Evolutionary conservation across 2,888 invertebrate species (phyloP).

Genomic region (Drosophila neotestacea): DNA sequence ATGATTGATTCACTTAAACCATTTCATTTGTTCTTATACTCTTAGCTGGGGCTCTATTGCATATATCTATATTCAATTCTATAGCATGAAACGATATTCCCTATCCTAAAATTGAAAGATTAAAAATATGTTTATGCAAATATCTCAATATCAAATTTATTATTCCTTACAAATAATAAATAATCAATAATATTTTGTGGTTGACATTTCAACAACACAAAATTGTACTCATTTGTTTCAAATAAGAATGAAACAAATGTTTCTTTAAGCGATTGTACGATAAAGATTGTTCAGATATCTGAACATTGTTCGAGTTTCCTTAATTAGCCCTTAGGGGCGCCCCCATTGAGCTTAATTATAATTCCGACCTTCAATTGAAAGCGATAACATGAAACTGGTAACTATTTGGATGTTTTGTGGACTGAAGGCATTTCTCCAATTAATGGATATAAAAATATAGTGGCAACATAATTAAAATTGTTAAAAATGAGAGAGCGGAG

Average conservation of each 20-base stretch:
- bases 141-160: too few relatives aligned
- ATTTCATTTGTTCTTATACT: neutral
- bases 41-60: neutral
- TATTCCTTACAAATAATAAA: too few relatives aligned
- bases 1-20: slow-evolving; percentile 1
- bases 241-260: too few relatives aligned
- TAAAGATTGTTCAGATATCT: neutral
- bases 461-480: slow-evolving; percentile 28
- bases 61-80: too few relatives aligned
- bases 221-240: neutral
- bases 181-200: too few relatives aligned
- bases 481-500: neutral
- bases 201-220: neutral
- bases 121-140: too few relatives aligned
- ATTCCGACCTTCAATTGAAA: slow-evolving; percentile 46
- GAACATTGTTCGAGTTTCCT: neutral
- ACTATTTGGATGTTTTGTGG: slow-evolving; percentile 1
- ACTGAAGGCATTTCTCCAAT: slow-evolving; percentile 19
- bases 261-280: neutral
- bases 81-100: too few relatives aligned
- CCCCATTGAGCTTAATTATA: slow-evolving; percentile 40
- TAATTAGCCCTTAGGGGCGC: slow-evolving; percentile 16
- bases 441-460: slow-evolving; percentile 19
- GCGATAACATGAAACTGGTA: slow-evolving; percentile 21
- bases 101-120: too few relatives aligned